phyloP scores from a whole-genome alignment of 37 sponge, comb jelly and placozoan genomes.

The Tethya wilhelma region DNA sequence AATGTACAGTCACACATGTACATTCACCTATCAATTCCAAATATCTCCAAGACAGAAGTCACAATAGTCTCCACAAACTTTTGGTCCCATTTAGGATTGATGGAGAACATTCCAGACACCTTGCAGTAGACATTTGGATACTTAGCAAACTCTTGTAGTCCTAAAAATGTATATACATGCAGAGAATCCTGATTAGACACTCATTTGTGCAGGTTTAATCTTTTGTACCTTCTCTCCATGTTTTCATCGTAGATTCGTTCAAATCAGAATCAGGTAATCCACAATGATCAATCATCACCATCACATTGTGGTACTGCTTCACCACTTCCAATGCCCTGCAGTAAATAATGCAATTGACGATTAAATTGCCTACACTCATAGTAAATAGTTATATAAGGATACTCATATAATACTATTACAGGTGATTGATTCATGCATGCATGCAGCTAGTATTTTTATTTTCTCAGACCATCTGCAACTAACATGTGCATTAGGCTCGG shows the following conservation, averaged over 20 bases:
- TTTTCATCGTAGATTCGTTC: constrained; percentile 64
- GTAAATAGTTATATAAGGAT: too few relatives aligned
- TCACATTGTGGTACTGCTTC: constrained; percentile 60
- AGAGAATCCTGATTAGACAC: not conserved
- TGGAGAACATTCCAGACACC: constrained; percentile 76
- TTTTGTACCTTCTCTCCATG: constrained; percentile 84
- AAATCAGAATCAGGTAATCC: constrained; percentile 78
- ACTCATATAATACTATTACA: too few relatives aligned
- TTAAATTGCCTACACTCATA: too few relatives aligned
- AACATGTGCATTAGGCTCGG: constrained; percentile 66
- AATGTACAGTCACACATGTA: too few relatives aligned
- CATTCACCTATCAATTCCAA: constrained; percentile 80
- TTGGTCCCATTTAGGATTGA: constrained; percentile 59
- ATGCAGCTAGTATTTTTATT: too few relatives aligned
- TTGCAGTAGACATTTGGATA: constrained; percentile 69
- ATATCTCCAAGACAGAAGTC: constrained; percentile 54
- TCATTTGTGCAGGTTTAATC: not conserved
- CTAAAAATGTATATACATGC: constrained; percentile 22
- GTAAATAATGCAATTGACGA: too few relatives aligned
- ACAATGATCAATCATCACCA: constrained; percentile 87
- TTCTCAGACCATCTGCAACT: too few relatives aligned
- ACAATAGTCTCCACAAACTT: constrained; percentile 35
- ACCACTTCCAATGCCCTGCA: constrained; percentile 66
- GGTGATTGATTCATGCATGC: too few relatives aligned
- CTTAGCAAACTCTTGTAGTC: constrained; percentile 61